Base-by-base conservation (phyloP, 2,113 vertebrate species). In the Sapajus apella region DNA sequence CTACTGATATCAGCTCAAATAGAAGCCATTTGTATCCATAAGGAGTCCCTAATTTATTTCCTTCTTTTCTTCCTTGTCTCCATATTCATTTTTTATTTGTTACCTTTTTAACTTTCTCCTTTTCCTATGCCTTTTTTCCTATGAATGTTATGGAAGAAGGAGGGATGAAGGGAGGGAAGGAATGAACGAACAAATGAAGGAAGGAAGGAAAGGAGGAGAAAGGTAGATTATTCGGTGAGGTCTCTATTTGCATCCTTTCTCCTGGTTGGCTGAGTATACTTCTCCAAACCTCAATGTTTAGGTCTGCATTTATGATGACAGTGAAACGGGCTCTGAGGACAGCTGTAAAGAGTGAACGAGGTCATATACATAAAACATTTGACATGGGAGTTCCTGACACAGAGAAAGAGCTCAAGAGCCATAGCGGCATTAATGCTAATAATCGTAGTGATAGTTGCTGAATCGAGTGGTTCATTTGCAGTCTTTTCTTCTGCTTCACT, bases 11-110 rank as follows among this genome's bases (percentile, higher is more conserved):
- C 84, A 80, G 76, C 50, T 40, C 58, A 81, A 81, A 72, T 55
- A 64, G 85, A 92, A 87, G 76, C 64, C n/a, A 85, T 93, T 97
- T 91, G 87, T 93, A 88, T 91, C 43, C n/a, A 61, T 77, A 76
- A 79, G 50, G 35, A 95, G 66, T 20, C 32, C 32, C 61, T 66
- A 40, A 27, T 92, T 94, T 58, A 35, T 91, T 83, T 77, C 3
- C n/a, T 84, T 75, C 35, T 84, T 80, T 72, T 50, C 18, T 95
- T 18, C 40, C 11, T 87, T n/a, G 91, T 96, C 52, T 92, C 40
- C 13, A 6, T 81, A 56, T 16, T 94, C 35, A 64, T 17, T 91
- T 94, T 96, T 80, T 70, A n/a, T 47, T 47, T 52, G 35, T 58
- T 47, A 21, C 16, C 18, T 94, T 83, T 96, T 79, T 70, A 2